Conservation (phyloP, 35 echinoderm and acorn worm species). For the Nesometra sesokonis region DNA sequence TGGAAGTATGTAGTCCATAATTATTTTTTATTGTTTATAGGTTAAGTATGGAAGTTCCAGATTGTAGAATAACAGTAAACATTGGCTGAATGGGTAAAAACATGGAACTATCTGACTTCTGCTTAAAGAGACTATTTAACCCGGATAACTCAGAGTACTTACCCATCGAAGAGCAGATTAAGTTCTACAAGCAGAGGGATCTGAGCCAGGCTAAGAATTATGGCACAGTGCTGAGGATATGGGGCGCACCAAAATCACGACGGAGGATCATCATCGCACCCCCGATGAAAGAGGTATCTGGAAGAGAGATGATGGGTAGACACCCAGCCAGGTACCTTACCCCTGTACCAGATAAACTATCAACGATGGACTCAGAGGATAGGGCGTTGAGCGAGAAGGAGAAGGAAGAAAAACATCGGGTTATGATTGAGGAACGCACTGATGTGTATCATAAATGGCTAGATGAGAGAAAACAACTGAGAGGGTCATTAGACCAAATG, state of each 20-base stretch:
- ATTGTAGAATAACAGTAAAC: no score
- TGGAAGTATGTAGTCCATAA: no score
- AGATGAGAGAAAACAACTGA: conserved; percentile 39
- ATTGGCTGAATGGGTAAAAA: no score
- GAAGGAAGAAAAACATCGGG: conserved; percentile 28
- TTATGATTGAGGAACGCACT: conserved; percentile 45
- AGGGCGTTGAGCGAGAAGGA: conserved; percentile 46
- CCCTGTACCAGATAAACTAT: background rate
- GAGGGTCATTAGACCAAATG: conserved; percentile 60
- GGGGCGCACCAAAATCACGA: conserved; percentile 27
- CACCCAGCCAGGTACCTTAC: background rate
- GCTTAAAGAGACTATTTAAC: conserved; percentile 55
- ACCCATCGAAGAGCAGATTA: conserved; percentile 64
- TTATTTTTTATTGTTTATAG: no score
- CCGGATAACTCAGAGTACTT: conserved; percentile 42
- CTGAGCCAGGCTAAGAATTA: conserved; percentile 51
- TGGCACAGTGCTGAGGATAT: conserved; percentile 33
- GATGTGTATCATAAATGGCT: conserved; percentile 61
- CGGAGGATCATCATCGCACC: conserved; percentile 35
- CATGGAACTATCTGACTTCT: conserved; percentile 62
- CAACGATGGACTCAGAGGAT: background rate
- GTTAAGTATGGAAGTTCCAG: no score
- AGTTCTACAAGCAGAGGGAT: conserved; percentile 59
- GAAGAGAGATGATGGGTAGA: conserved; percentile 10
- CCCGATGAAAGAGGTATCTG: conserved; percentile 34